phyloP scores from a whole-genome alignment of 2,113 vertebrate genomes.

The Phycodurus eques region DNA sequence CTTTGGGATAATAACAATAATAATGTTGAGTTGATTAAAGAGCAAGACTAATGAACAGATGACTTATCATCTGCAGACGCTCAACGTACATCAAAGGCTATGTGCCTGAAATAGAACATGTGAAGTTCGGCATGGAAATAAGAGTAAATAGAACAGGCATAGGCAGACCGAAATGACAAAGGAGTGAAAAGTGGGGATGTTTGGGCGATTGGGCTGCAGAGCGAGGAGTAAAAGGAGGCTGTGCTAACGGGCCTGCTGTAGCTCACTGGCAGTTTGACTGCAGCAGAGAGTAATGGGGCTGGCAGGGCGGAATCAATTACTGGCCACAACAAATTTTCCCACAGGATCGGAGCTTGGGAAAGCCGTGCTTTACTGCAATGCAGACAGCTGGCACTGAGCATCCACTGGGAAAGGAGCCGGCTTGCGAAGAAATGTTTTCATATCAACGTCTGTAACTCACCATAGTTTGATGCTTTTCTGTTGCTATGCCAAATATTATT shows the following conservation, averaged over 20 bases:
- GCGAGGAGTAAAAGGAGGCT: conserved; percentile 45
- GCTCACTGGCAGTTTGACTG: conserved; percentile 91
- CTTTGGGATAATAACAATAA: not conserved
- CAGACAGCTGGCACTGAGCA: conserved; percentile 84
- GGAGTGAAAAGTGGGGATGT: conserved; percentile 9
- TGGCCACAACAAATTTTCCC: conserved; percentile 98
- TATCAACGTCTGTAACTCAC: conserved; percentile 74
- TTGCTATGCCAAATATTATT: conserved; percentile 50
- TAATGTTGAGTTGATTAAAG: not conserved
- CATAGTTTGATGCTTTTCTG: conserved; percentile 67
- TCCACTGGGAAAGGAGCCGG: conserved; percentile 80
- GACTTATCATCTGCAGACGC: not conserved
- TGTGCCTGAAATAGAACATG: not conserved
- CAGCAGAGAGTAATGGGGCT: conserved; percentile 93
- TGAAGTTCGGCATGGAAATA: not conserved
- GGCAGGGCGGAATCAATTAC: conserved; percentile 99
- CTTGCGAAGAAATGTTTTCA: conserved; percentile 67
- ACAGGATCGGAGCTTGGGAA: conserved; percentile 96
- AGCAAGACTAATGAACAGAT: not conserved
- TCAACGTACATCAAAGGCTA: not conserved
- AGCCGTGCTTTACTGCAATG: conserved; percentile 78
- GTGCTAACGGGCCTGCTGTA: conserved; percentile 77
- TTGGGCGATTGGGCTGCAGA: conserved; percentile 42
- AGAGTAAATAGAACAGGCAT: conserved; percentile 1
- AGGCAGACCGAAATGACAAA: conserved; percentile 9